These are phyloP conservation scores for Illadopsis cleaveri DNA, from an alignment of 2,113 vertebrate species.

Conservation along the genomic window DNA sequence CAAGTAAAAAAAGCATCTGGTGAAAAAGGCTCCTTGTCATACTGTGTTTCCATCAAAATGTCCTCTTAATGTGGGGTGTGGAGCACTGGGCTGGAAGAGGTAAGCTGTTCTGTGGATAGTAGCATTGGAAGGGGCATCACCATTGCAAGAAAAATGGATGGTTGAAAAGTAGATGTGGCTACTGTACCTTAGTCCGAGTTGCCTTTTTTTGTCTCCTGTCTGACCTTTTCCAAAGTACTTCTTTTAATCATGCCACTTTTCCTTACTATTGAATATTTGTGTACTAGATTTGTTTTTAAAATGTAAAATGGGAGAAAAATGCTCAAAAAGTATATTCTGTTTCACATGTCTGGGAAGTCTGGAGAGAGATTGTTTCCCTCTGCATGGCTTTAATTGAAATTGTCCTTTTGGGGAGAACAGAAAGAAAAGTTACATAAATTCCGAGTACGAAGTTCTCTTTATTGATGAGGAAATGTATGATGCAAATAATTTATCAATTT, in stretches of 20 bases:
- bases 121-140: not conserved
- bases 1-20: constrained; percentile 43
- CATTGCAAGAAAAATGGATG: not conserved
- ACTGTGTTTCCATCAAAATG: constrained; percentile 20
- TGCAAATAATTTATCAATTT: constrained; percentile 68
- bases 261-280: not conserved
- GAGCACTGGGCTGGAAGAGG: constrained; percentile 32
- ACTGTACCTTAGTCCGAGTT: not conserved
- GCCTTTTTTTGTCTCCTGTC: not conserved
- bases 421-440: constrained; percentile 20
- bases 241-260: not conserved
- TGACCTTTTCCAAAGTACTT: not conserved
- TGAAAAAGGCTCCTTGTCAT: constrained; percentile 22
- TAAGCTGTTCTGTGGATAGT: not conserved
- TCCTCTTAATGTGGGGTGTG: not conserved
- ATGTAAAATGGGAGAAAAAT: not conserved
- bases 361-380: not conserved
- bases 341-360: not conserved
- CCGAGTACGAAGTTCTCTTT: constrained; percentile 12
- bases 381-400: not conserved
- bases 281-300: not conserved
- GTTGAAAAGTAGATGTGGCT: not conserved
- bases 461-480: constrained; percentile 56
- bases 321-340: not conserved
- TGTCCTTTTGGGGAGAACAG: not conserved